These are phyloP conservation scores for Cygnus buccinator DNA, from an alignment of 2,113 vertebrate species.

Conservation along the genomic window DNA sequence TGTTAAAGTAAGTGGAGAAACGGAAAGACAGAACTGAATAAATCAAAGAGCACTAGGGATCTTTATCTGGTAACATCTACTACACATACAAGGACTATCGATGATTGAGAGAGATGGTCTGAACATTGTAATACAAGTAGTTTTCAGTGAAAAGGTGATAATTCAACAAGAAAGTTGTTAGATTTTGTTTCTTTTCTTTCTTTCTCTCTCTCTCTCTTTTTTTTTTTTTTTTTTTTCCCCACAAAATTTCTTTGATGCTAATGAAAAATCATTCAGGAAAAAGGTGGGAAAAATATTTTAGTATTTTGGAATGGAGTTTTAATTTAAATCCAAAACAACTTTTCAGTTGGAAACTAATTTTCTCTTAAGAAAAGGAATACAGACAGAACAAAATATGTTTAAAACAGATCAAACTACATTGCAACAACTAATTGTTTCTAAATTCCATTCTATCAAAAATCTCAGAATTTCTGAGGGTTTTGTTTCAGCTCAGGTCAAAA, in stretches of 20 bases:
- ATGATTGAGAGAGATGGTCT: not conserved
- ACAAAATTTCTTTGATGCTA: not conserved
- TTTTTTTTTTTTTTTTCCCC: not conserved
- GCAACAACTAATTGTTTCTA: not conserved
- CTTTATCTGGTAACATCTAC: not conserved
- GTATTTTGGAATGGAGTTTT: not conserved
- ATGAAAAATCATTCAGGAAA: not conserved
- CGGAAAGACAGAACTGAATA: not conserved
- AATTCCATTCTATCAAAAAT: not conserved
- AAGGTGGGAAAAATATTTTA: not conserved
- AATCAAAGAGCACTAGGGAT: not conserved
- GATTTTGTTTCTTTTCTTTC: too few relatives aligned
- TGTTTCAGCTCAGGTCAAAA: not conserved
- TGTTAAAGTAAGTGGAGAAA: not conserved
- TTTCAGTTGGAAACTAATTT: not conserved
- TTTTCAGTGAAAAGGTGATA: not conserved
- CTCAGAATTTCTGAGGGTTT: not conserved
- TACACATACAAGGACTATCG: not conserved
- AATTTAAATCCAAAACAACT: not conserved
- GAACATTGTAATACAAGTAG: not conserved
- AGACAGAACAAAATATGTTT: not conserved
- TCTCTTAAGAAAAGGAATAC: not conserved
- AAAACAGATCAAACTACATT: not conserved
- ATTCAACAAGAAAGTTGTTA: not conserved
- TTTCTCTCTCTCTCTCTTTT: too few relatives aligned